phyloP scores from a whole-genome alignment of 1,140 invertebrate species.

The Sinella curviseta region DNA sequence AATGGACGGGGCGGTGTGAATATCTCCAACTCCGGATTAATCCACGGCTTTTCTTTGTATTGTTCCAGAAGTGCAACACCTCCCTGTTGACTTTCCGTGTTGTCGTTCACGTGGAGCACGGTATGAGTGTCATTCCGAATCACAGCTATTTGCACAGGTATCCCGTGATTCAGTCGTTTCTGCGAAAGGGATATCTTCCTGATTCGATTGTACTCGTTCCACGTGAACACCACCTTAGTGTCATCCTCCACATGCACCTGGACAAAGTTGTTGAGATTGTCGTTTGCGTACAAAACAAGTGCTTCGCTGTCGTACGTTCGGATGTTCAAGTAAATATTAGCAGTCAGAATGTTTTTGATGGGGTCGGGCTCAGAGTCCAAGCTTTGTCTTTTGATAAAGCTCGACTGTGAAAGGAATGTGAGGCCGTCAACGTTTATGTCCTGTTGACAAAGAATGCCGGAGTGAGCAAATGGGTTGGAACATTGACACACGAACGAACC shows the following conservation, averaged over 20 bases:
- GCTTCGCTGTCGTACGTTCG: conserved; percentile 80
- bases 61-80: conserved; percentile 70
- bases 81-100: conserved; percentile 68
- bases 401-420: conserved; percentile 78
- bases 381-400: conserved; percentile 73
- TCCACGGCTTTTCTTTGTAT: conserved; percentile 80
- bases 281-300: conserved; percentile 84
- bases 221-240: conserved; percentile 74
- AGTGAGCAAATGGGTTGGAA: conserved; percentile 85
- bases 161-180: conserved; percentile 68
- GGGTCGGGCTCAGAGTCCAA: conserved; percentile 65
- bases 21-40: conserved; percentile 79
- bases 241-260: conserved; percentile 81
- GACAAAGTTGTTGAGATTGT: conserved; percentile 90
- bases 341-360: conserved; percentile 70
- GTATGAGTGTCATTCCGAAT: conserved; percentile 70
- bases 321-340: conserved; percentile 81
- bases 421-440: conserved; percentile 86
- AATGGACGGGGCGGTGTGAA: conserved; percentile 79
- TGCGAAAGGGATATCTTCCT: background rate
- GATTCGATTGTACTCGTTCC: conserved; percentile 74
- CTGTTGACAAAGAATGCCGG: conserved; percentile 82
- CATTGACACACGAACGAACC: conserved; percentile 85
- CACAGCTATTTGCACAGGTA: conserved; percentile 81
- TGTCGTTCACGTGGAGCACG: conserved; percentile 79